Evolutionary conservation across 2,113 vertebrate species (phyloP), one percentile per base, ranked within the genome.

Genomic region (Speoplatyrhinus poulsoni): DNA sequence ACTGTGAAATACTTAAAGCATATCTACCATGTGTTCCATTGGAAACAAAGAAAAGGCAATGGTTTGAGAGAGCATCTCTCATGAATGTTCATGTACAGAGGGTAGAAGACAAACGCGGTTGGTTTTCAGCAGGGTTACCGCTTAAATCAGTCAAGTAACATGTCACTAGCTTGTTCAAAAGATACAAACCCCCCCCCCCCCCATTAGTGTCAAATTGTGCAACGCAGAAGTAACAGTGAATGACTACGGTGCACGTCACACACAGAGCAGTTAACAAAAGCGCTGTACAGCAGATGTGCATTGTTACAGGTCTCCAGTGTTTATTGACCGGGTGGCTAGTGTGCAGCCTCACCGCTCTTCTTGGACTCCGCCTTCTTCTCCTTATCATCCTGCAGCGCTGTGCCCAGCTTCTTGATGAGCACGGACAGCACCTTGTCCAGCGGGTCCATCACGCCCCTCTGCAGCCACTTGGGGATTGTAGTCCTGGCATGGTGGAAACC

Each of bases 401-500:
- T 95, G 68, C 96, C 98, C 0, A 99, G 94, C 82, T 98, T 99
- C 90, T 98, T 98, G 60, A 99, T 98, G 12, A 99, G 95, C 67
- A 99, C 95, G 0, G 98, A 99, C 68, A 99, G 84, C 57, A 99
- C 98, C 77, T 99, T 99, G 90, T 99, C 98, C 88, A 99, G 79
- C 2, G 98, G 98, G 86, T 99, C 98, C 98, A 99, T 99, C 72
- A 99, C 96, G 1, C 98, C 98, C n/a, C 98, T 93, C 85, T 99
- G 98, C 80, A 99, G 95, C 98, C 98, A 99, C 88, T 99, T 99
- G 15, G 98, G 98, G 84, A 99, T 99, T 3, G 98, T 99, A 26
- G 97, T 99, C 90, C 98, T 94, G 71, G 98, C 98, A n/a, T 99
- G 98, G 87, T 99, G 97, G 87, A 99, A 99, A 78, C 98, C 98